Conservation (phyloP, 2,888 invertebrate genomes). For the Pachliopta kotzebuea region DNA sequence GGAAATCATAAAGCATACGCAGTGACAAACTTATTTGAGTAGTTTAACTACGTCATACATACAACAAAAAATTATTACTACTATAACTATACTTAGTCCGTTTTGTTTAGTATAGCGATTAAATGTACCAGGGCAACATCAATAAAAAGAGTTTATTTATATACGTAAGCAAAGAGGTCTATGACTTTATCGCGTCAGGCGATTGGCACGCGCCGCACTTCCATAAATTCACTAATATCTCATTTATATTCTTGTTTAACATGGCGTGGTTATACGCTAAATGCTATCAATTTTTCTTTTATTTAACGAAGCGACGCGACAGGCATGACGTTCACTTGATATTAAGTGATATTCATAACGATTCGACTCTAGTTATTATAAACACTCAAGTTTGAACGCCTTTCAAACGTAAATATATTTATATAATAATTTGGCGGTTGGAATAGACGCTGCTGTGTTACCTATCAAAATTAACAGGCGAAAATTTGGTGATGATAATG, state of each 20-base stretch:
- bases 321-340: too few relatives aligned
- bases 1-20: not conserved
- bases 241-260: constrained; percentile 15
- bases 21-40: not conserved
- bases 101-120: not conserved
- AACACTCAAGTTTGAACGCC: too few relatives aligned
- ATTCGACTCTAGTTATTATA: too few relatives aligned
- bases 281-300: constrained; percentile 3
- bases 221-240: constrained; percentile 30
- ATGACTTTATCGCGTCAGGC: constrained; percentile 59
- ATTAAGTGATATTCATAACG: too few relatives aligned
- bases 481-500: too few relatives aligned
- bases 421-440: too few relatives aligned
- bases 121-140: not conserved
- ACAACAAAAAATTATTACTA: too few relatives aligned
- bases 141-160: not conserved
- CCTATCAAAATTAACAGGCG: too few relatives aligned
- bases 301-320: too few relatives aligned
- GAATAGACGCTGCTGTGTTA: too few relatives aligned
- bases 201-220: constrained; percentile 35
- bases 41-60: too few relatives aligned
- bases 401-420: too few relatives aligned
- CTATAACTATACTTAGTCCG: not conserved
- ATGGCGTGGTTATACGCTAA: not conserved
- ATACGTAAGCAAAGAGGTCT: constrained; percentile 55